phyloP scores from a whole-genome alignment of 2,888 invertebrate species.

The Eledona agricola region DNA sequence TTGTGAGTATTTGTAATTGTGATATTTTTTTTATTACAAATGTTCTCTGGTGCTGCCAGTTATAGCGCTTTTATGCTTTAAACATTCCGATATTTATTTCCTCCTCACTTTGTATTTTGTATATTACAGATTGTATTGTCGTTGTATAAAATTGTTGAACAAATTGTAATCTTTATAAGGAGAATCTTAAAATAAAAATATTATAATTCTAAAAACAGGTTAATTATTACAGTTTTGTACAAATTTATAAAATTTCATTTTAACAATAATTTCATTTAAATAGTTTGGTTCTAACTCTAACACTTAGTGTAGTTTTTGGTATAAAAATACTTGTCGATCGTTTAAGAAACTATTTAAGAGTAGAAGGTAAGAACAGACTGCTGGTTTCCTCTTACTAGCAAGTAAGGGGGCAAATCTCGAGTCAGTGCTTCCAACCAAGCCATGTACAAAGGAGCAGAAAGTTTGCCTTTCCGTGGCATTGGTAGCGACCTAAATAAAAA shows the following conservation, averaged over 20 bases:
- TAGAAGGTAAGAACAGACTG: slow-evolving; percentile 89
- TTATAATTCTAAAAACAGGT: slow-evolving; percentile 16
- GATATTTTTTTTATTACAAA: slow-evolving; percentile 14
- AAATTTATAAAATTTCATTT: slow-evolving; percentile 30
- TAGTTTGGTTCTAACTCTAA: slow-evolving; percentile 16
- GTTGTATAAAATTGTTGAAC: slow-evolving; percentile 32
- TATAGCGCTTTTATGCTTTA: slow-evolving; percentile 11
- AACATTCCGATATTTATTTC: slow-evolving; percentile 26
- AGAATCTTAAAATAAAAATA: slow-evolving; percentile 23
- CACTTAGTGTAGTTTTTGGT: slow-evolving; percentile 29
- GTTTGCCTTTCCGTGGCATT: slow-evolving; percentile 89
- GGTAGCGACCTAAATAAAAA: slow-evolving; percentile 76
- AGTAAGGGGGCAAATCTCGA: slow-evolving; percentile 86
- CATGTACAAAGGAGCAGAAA: slow-evolving; percentile 93
- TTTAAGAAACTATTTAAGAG: slow-evolving; percentile 70
- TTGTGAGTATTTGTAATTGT: slow-evolving; percentile 16
- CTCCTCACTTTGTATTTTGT: slow-evolving; percentile 18
- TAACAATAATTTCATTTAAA: slow-evolving; percentile 15
- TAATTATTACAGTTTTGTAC: slow-evolving; percentile 25
- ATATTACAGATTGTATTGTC: slow-evolving; percentile 14
- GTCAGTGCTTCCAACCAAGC: slow-evolving; percentile 95
- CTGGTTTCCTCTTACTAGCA: slow-evolving; percentile 87
- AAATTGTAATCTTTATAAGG: slow-evolving; percentile 32
- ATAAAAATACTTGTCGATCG: slow-evolving; percentile 6
- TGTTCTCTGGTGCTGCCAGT: slow-evolving; percentile 16